Conservation (phyloP, 1,140 invertebrate species). For the Condylostylus longicornis region DNA sequence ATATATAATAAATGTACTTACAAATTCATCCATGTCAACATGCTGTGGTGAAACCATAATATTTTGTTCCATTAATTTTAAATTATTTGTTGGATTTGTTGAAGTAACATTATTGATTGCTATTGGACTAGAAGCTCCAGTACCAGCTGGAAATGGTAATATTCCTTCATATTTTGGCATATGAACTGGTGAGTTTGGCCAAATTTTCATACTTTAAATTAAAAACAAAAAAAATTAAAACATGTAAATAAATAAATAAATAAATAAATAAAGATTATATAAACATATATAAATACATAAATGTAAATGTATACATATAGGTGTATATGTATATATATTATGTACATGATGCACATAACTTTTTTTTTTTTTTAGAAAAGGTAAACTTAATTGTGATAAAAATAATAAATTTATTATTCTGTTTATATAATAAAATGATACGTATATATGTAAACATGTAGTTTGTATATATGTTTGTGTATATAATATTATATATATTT, state of each 20-base stretch:
- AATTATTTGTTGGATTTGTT: constrained; percentile 24
- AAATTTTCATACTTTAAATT: constrained; percentile 25
- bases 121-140: constrained; percentile 25
- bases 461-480: too few species aligned
- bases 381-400: too few species aligned
- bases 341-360: too few species aligned
- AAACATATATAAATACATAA: neutral
- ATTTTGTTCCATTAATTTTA: constrained; percentile 30
- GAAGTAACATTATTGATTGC: constrained; percentile 32
- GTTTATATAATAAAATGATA: too few species aligned
- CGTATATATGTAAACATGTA: too few species aligned
- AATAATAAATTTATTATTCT: too few species aligned
- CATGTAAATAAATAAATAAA: neutral
- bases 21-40: constrained; percentile 26
- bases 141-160: constrained; percentile 23
- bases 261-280: constrained; percentile 1
- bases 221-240: constrained; percentile 3
- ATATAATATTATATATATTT: too few species aligned
- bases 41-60: constrained; percentile 29
- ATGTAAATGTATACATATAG: too few species aligned
- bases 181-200: constrained; percentile 31
- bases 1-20: constrained; percentile 10
- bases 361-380: too few species aligned
- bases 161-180: constrained; percentile 32
- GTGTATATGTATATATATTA: too few species aligned